Evolutionary conservation across 2,797 vertebrate genomes (phyloP).

Genomic region (Karalla daura): DNA sequence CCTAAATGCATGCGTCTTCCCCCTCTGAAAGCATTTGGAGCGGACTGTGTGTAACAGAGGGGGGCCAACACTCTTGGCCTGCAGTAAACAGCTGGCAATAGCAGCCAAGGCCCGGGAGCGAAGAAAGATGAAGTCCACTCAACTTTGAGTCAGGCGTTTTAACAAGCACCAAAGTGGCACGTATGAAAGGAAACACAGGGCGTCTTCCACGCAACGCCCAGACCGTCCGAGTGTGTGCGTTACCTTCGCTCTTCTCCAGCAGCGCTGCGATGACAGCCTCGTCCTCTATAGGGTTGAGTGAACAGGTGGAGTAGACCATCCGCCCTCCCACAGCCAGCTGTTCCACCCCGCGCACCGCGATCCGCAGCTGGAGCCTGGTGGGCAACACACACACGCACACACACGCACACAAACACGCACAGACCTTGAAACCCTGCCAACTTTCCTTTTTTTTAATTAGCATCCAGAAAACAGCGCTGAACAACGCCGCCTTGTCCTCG

Average conservation of each 20-base stretch:
- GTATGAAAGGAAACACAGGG: background rate
- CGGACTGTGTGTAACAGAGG: background rate
- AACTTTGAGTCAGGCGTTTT: no score
- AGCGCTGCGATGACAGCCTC: slow-evolving; percentile 94
- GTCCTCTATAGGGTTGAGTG: slow-evolving; percentile 95
- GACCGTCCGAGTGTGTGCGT: background rate
- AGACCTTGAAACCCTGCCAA: slow-evolving; percentile 14
- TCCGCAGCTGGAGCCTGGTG: slow-evolving; percentile 93
- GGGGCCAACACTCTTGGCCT: background rate
- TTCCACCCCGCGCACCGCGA: slow-evolving; percentile 94
- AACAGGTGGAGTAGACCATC: slow-evolving; percentile 99
- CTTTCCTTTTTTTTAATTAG: slow-evolving; percentile 43
- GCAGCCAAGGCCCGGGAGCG: background rate
- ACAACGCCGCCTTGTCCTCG: no score
- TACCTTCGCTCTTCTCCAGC: slow-evolving; percentile 97
- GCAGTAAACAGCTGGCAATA: background rate
- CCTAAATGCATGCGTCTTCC: background rate
- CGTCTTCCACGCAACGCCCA: background rate
- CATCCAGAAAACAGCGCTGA: slow-evolving; percentile 12
- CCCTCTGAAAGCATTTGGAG: background rate
- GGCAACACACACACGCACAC: slow-evolving; percentile 19
- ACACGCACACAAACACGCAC: slow-evolving; percentile 25
- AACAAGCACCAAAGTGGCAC: no score
- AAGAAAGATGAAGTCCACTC: background rate
- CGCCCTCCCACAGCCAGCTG: slow-evolving; percentile 95